Conservation (phyloP, 2,113 vertebrate genomes). For the Leptodactylus fuscus region DNA sequence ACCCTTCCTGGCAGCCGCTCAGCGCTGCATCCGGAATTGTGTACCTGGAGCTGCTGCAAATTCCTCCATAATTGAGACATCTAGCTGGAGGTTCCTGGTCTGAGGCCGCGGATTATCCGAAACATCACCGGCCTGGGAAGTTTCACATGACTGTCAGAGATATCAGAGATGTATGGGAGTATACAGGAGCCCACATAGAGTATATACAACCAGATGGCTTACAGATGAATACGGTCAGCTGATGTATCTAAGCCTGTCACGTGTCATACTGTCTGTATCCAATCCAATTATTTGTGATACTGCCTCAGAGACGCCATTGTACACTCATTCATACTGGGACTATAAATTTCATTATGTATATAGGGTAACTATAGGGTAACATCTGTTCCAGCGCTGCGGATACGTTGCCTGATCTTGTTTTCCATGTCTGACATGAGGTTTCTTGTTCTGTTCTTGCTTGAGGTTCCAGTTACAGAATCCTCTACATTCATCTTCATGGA, state of each 20-base stretch:
- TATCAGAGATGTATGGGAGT: too few relatives aligned
- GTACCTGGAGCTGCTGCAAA: conserved; percentile 14
- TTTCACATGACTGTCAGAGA: too few relatives aligned
- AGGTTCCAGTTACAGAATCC: conserved; percentile 1
- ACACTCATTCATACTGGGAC: too few relatives aligned
- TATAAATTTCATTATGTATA: background rate
- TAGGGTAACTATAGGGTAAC: too few relatives aligned
- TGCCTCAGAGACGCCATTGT: background rate
- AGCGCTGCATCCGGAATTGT: background rate
- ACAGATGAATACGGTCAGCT: background rate
- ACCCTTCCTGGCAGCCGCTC: conserved; percentile 3
- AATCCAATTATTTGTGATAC: background rate
- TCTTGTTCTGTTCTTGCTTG: conserved; percentile 5
- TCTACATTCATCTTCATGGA: background rate
- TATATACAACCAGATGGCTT: too few relatives aligned
- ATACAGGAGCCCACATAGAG: too few relatives aligned
- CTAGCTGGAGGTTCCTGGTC: background rate
- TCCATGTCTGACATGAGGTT: background rate
- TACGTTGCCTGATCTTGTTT: background rate
- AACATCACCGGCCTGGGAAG: background rate
- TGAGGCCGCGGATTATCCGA: background rate
- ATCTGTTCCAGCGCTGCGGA: background rate
- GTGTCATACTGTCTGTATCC: background rate
- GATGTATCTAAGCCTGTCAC: background rate
- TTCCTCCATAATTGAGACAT: background rate